Evolutionary conservation across 2,888 invertebrate genomes (phyloP), one percentile per base, ranked within the genome.

Genomic region (Volucella inanis): DNA sequence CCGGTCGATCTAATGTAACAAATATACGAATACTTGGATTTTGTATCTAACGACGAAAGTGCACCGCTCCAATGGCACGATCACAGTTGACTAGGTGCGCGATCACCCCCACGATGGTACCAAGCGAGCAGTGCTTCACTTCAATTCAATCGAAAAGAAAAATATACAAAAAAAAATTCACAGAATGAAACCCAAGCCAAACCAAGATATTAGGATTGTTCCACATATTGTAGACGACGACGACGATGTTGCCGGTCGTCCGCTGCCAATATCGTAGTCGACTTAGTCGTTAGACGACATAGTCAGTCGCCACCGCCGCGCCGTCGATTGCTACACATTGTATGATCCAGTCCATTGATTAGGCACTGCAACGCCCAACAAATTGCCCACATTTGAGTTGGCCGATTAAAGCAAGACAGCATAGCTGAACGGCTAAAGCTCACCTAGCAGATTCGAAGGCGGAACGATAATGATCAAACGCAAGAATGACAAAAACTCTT

Each of bases 271-370:
- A 67, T 65, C 62, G 62, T 18, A 14, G 31, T 22, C 43, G 65
- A 22, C 47, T 39, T 31, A 31, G 31, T 6, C 31, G 31, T 31
- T 31, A 31, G 31, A 31, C 55, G 45, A 68, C 68, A 14, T 50
- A 10, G 62, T 47, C n/a, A 31, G 31, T 45, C 43, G 39, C 18
- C 47, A 18, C 14, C 43, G 41, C 38, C 45, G 55, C 43, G 41
- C 38, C 45, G 55, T 65, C 67, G 54, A 82, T 84, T 79, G 65
- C 80, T 71, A 39, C 84, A 84, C 71, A 80, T 75, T 76, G 75
- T 79, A 59, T 67, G 75, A 84, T 84, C 50, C 75, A 79, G 84
- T 84, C 71, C 67, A 84, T 80, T 84, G 84, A 84, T 84, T 84
- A 79, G 84, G 49, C 67, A 49, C 75, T 80, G 75, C 65, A 84